A percentile compares a stretch with the other conserved stretches of the same genome.
Evolutionary conservation across 30 jellyfish, hydroid and myxozoan species (phyloP).

Genomic region (Aurelia aurita): DNA sequence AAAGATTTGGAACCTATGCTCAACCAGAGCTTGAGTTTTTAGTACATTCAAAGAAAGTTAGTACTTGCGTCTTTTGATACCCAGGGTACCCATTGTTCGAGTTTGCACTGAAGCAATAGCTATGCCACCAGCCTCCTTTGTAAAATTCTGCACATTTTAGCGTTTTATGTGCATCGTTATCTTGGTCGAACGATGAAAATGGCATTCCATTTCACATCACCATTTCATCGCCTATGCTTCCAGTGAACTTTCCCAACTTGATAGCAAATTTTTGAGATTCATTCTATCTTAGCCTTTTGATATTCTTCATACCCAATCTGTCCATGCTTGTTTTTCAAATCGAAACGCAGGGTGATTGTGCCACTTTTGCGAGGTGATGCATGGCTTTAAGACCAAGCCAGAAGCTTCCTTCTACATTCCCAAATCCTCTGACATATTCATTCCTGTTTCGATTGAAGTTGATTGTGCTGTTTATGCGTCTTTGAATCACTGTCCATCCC

Average conservation of each 20-base stretch:
- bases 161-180: neutral
- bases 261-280: neutral
- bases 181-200: neutral
- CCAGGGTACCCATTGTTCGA: neutral
- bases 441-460: no score
- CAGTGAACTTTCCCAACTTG: neutral
- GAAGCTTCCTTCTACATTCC: no score
- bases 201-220: neutral
- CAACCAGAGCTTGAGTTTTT: no score
- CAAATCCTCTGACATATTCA: no score
- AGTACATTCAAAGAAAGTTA: no score
- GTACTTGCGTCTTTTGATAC: neutral
- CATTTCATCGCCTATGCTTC: conserved; percentile 5
- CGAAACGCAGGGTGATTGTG: neutral
- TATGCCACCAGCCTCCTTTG: conserved; percentile 32
- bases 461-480: no score
- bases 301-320: neutral
- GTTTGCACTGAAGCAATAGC: neutral
- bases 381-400: neutral
- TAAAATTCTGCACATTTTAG: neutral
- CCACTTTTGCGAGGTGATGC: neutral
- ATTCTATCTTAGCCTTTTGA: neutral
- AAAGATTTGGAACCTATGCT: no score
- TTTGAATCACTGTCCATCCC: no score
- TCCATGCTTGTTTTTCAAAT: neutral